Evolutionary conservation across 2,888 invertebrate species (phyloP).

Genomic region (Eustalomyia histrio): DNA sequence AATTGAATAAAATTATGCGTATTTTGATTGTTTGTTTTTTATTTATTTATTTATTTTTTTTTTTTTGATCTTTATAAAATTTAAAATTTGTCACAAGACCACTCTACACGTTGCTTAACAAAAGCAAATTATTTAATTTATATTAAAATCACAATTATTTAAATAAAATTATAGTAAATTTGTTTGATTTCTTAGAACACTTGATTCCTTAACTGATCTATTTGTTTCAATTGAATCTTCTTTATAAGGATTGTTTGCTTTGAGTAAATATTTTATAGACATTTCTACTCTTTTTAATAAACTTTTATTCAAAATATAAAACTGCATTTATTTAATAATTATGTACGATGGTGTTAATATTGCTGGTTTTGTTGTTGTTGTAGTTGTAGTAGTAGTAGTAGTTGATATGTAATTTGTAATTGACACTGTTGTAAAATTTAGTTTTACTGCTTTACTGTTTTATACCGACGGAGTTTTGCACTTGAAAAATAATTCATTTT

Average conservation of each 20-base stretch:
- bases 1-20: background rate
- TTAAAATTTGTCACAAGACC: background rate
- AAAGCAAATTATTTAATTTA: slow-evolving; percentile 33
- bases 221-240: background rate
- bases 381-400: slow-evolving; percentile 6
- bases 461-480: slow-evolving; percentile 44
- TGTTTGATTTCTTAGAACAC: slow-evolving; percentile 6
- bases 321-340: slow-evolving; percentile 35
- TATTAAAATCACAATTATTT: slow-evolving; percentile 26
- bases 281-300: slow-evolving; percentile 32
- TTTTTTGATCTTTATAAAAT: background rate
- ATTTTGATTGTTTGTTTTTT: background rate
- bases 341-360: background rate
- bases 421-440: slow-evolving; percentile 34
- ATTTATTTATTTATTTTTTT: background rate
- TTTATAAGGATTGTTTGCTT: slow-evolving; percentile 21
- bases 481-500: slow-evolving; percentile 2
- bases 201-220: background rate
- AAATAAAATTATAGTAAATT: slow-evolving; percentile 12
- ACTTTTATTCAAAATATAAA: slow-evolving; percentile 30
- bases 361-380: background rate
- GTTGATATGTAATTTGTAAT: slow-evolving; percentile 45
- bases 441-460: slow-evolving; percentile 33
- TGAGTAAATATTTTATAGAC: slow-evolving; percentile 40
- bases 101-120: slow-evolving; percentile 19